Conservation (phyloP, 2,113 vertebrate species). For the Platichthys stellatus region DNA sequence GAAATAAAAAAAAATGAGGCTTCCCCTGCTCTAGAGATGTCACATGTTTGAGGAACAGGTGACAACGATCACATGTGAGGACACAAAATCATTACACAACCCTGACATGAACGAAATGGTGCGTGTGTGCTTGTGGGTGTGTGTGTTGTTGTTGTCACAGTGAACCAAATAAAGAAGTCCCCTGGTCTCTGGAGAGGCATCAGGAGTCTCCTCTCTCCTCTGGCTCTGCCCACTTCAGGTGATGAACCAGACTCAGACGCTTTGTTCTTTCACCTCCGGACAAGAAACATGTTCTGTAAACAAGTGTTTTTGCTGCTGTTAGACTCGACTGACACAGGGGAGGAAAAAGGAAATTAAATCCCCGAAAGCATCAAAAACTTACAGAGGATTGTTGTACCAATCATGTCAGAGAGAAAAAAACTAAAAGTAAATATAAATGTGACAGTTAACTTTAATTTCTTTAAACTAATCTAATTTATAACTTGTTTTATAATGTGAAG, state of each 20-base stretch:
- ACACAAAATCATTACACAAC: constrained; percentile 12
- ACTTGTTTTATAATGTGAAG: no score
- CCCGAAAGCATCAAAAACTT: no score
- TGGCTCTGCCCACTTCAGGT: constrained; percentile 53
- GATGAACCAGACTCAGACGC: constrained; percentile 42
- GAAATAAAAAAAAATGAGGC: background rate
- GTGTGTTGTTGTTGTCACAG: constrained; percentile 24
- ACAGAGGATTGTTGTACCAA: no score
- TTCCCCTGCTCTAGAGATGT: background rate
- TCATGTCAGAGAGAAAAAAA: no score
- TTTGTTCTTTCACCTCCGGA: background rate
- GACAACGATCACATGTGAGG: constrained; percentile 17
- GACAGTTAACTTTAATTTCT: no score
- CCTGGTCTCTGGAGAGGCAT: constrained; percentile 59
- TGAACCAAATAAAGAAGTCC: constrained; percentile 65
- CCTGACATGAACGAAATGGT: constrained; percentile 20
- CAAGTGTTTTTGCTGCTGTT: background rate
- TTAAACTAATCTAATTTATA: no score
- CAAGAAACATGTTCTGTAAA: constrained; percentile 20
- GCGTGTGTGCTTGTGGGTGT: background rate
- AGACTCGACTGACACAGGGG: no score
- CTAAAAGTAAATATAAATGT: no score
- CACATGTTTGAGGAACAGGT: constrained; percentile 2
- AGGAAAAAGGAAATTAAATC: background rate
- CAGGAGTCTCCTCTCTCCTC: constrained; percentile 51